Evolutionary conservation across 2,888 invertebrate genomes (phyloP), one percentile per base, ranked within the genome.

Genomic region (Netelia virgata): DNA sequence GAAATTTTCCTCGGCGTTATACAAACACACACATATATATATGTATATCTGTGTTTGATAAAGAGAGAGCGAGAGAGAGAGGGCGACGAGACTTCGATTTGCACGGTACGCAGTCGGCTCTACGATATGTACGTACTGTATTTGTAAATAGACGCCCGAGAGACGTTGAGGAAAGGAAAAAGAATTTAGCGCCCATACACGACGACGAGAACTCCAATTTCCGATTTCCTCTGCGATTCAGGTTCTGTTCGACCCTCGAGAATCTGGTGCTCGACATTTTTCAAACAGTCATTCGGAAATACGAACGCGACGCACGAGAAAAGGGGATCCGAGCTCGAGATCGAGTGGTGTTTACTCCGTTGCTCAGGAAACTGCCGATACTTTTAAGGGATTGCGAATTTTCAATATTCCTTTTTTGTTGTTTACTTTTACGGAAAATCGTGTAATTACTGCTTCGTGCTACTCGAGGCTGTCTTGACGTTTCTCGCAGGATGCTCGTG

Each of bases 321-420:
- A 53, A 53, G 3, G 50, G 1, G 11, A 10, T 47, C 23, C 16
- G 77, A 61, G 73, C 43, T 28, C 64, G 53, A 68, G 43, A 61
- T 73, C 69, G 77, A 77, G 76, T 77, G 76, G 28, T 77, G 76
- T 77, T 77, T 77, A 69, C 76, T 57, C 68, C 59, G 69, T 63
- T 63, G 43, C 59, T 69, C 61, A 43, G 16, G 28, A 20, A 78
- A 16, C 28, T 63, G 64, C 64, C 36, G 50, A 47, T 53, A 6
- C 53, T n/a, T 50, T 11, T 64, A 28, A 10, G 3, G 20, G 3
- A 23, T 70, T 36, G 16, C 10, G 63, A 57, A 76, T 77, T 77
- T 77, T 69, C 76, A 77, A 77, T 59, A 10, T 20, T 59, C n/a
- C n/a, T n/a, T n/a, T n/a, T n/a, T n/a, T n/a, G n/a, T 59, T 14